Evolutionary conservation across 1,140 invertebrate genomes (phyloP).

Genomic region (Helicoverpa zea): DNA sequence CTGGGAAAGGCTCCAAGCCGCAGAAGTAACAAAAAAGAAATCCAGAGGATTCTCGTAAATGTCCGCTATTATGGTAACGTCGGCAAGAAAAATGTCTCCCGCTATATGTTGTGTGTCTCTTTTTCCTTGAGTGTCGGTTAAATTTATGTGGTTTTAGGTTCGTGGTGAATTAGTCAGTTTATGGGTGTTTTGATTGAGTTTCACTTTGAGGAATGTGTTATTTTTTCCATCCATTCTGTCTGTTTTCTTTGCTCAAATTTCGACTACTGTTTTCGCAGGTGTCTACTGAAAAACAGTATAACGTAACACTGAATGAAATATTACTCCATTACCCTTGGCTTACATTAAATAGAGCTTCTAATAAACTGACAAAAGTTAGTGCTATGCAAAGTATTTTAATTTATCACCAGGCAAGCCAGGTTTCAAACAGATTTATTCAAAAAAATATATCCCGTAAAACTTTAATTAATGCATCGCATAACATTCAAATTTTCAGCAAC

Average conservation of each 20-base stretch:
- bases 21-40: slow-evolving; percentile 33
- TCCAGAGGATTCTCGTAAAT: slow-evolving; percentile 31
- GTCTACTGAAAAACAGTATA: too few species aligned
- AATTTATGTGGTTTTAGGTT: slow-evolving; percentile 8
- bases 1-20: background rate
- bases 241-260: too few species aligned
- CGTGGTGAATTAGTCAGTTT: background rate
- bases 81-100: slow-evolving; percentile 24
- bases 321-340: too few species aligned
- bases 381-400: too few species aligned
- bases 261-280: too few species aligned
- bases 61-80: slow-evolving; percentile 24
- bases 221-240: background rate
- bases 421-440: too few species aligned
- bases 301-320: too few species aligned
- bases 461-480: slow-evolving; percentile 29
- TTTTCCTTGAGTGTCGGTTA: slow-evolving; percentile 17
- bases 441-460: background rate
- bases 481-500: background rate
- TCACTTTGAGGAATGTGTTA: background rate
- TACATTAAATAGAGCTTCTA: background rate
- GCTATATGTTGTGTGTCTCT: slow-evolving; percentile 20
- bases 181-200: background rate
- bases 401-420: too few species aligned
- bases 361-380: too few species aligned